These are phyloP conservation scores for Aspidiotus rigidus DNA, from an alignment of 2,888 invertebrate species.

Conservation along the genomic window DNA sequence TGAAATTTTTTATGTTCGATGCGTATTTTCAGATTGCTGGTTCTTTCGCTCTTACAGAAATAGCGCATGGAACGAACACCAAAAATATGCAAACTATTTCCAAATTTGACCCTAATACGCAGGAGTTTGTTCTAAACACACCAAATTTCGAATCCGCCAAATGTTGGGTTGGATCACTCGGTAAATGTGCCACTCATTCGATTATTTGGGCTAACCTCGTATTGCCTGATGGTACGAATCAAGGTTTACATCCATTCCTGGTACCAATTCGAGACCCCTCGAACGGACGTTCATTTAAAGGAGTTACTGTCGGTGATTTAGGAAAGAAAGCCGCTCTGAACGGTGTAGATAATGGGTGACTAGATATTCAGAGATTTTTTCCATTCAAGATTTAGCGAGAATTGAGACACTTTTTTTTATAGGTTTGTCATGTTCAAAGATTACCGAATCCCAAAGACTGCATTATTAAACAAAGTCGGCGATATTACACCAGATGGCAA, in stretches of 20 bases:
- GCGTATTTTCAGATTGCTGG: constrained; percentile 50
- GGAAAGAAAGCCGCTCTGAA: constrained; percentile 87
- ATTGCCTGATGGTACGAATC: constrained; percentile 64
- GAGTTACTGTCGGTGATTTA: constrained; percentile 80
- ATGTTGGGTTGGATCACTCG: constrained; percentile 91
- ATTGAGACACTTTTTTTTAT: constrained; percentile 38
- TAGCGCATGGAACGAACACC: constrained; percentile 90
- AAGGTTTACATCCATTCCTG: constrained; percentile 82
- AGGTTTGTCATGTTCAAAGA: constrained; percentile 79
- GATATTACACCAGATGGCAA: constrained; percentile 79
- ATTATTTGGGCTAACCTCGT: constrained; percentile 80
- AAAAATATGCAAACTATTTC: constrained; percentile 84
- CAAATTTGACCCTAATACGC: constrained; percentile 64
- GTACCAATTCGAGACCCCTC: constrained; percentile 70
- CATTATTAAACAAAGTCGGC: constrained; percentile 76
- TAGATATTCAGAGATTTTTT: not conserved
- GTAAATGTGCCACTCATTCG: constrained; percentile 74
- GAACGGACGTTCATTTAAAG: constrained; percentile 62
- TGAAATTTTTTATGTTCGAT: no score
- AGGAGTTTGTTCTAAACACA: constrained; percentile 78
- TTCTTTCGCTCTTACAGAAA: constrained; percentile 83
- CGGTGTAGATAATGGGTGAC: constrained; percentile 85
- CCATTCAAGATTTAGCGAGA: not conserved
- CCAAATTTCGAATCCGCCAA: constrained; percentile 93
- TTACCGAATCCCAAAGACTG: constrained; percentile 75